Conservation (phyloP, 2,797 vertebrate species). For the Gallirallus australis region DNA sequence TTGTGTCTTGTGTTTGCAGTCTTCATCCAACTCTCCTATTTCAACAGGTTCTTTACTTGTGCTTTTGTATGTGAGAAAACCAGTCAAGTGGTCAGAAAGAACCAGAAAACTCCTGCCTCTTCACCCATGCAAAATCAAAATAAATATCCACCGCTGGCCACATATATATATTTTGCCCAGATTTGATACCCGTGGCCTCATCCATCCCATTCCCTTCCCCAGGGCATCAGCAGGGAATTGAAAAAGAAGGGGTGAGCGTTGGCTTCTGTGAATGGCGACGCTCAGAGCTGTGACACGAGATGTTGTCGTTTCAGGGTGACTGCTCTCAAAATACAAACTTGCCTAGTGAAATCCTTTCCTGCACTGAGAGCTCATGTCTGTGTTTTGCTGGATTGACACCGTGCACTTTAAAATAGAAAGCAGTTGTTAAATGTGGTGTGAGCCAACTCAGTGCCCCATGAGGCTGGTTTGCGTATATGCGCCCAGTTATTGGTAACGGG, state of each 20-base stretch:
- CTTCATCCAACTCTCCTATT: background rate
- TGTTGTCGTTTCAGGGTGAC: background rate
- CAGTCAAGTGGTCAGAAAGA: background rate
- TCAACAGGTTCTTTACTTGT: accelerated
- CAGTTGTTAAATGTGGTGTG: background rate
- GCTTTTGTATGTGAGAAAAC: background rate
- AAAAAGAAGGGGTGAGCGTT: background rate
- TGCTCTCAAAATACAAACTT: background rate
- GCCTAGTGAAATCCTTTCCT: background rate
- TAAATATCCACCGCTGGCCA: background rate
- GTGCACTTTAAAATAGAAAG: background rate
- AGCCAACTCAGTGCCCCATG: accelerated
- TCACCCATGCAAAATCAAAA: background rate
- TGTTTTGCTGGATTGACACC: background rate
- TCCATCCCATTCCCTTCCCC: background rate
- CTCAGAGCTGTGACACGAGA: background rate
- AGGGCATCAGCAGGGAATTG: background rate
- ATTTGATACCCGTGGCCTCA: background rate
- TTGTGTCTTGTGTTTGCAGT: background rate
- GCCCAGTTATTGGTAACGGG: accelerated
- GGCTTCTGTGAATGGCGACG: accelerated
- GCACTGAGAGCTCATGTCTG: background rate
- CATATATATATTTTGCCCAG: background rate
- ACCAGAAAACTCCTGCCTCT: background rate
- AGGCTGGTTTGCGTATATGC: accelerated